These are phyloP conservation scores for Arrhamphus sclerolepis DNA, from an alignment of 2,797 vertebrate genomes.

Conservation along the genomic window DNA sequence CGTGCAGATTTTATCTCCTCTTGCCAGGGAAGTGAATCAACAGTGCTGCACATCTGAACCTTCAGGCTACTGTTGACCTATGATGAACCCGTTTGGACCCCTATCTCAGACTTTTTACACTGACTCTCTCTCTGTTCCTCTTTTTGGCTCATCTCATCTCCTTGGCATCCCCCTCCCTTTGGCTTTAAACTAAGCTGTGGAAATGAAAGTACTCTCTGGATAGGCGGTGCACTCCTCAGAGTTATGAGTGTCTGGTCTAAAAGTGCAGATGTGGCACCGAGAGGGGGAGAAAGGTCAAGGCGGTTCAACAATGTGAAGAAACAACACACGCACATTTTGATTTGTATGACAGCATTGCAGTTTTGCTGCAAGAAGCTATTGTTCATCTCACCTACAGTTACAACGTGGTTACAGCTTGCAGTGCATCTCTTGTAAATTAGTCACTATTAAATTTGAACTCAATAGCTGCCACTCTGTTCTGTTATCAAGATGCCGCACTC, in stretches of 20 bases:
- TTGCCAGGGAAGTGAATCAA: slow-evolving; percentile 30
- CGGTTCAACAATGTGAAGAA: slow-evolving; percentile 21
- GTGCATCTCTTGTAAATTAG: not conserved
- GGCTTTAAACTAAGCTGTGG: slow-evolving; percentile 55
- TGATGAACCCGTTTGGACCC: slow-evolving; percentile 20
- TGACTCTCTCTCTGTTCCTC: slow-evolving; percentile 28
- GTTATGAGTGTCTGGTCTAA: slow-evolving; percentile 43
- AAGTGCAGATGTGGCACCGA: slow-evolving; percentile 52
- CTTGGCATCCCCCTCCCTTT: slow-evolving; percentile 17
- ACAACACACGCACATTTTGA: not conserved
- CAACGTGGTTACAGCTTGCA: slow-evolving; percentile 4
- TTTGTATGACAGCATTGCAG: slow-evolving; percentile 1
- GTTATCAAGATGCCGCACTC: slow-evolving; percentile 33
- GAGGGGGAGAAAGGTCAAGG: slow-evolving; percentile 7
- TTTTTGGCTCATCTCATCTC: slow-evolving; percentile 28
- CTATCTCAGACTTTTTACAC: slow-evolving; percentile 17
- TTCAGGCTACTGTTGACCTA: slow-evolving; percentile 29
- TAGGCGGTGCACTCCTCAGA: slow-evolving; percentile 32
- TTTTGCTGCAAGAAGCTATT: slow-evolving; percentile 12
- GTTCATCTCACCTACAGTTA: slow-evolving; percentile 23
- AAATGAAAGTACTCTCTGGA: slow-evolving; percentile 64
- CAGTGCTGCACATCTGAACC: slow-evolving; percentile 20
- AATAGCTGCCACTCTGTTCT: slow-evolving; percentile 3
- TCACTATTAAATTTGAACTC: not conserved
- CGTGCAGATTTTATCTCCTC: slow-evolving; percentile 28